Evolutionary conservation across 2,888 invertebrate genomes (phyloP), one percentile per base, ranked within the genome.

Genomic region (Ypsolopha sequella): DNA sequence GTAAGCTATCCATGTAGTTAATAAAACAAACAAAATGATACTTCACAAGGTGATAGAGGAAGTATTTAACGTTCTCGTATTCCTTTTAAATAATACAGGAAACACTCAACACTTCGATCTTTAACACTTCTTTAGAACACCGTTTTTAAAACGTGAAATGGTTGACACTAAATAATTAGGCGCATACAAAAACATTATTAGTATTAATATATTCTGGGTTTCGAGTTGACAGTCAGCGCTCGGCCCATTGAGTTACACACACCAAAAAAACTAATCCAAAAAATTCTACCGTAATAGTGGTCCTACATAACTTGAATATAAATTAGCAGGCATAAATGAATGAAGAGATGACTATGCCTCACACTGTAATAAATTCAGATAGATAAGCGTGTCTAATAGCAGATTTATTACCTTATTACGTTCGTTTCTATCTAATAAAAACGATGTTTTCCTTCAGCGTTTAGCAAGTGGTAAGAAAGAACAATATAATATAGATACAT

Each of bases 171-270:
- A 65, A 68, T 71, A 69, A 73, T 70, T 66, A 70, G 55, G 66
- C 62, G 69, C 58, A 51, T 62, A 64, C 63, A 67, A 71, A 71
- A 64, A 64, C 55, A 39, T 58, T 70, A 74, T 80, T 74, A 79
- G 57, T 63, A 76, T 81, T 80, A 70, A 81, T 76, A 62, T 78
- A 82, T 81, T 80, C 80, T 54, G 61, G 58, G 61, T 78, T 72
- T 70, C 54, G 58, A 55, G 65, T 62, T 24, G 70, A 72, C 70
- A 68, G 62, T 68, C 62, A 60, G 24, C 62, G 61, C 65, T 60
- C 62, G 63, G 56, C 57, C 62, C 56, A 62, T 60, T 63, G 63
- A 62, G 70, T 67, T 59, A 59, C 60, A 69, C 64, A 60, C 54
- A 59, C 56, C 61, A 64, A 63, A 62, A n/a, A 65, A 67, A 68